phyloP scores from a whole-genome alignment of 2,888 invertebrate genomes.

The Drosophila ustulata region DNA sequence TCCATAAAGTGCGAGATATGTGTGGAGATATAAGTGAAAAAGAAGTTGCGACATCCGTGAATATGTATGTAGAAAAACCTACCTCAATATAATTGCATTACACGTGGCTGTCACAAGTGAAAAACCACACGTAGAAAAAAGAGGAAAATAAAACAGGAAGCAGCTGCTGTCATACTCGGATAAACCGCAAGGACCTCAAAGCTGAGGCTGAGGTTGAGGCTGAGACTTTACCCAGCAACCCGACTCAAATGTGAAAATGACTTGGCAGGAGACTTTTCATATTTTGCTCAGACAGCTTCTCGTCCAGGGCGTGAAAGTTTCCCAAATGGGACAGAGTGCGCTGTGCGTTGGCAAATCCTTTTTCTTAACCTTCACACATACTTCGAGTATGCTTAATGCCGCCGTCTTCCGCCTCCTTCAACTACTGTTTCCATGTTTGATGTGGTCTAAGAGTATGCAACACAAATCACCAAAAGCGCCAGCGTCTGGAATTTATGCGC shows the following conservation, averaged over 20 bases:
- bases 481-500: slow-evolving; percentile 78
- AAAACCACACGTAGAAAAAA: slow-evolving; percentile 42
- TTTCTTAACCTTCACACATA: slow-evolving; percentile 74
- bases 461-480: slow-evolving; percentile 70
- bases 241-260: slow-evolving; percentile 58
- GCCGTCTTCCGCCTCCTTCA: not conserved
- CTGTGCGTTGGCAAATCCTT: slow-evolving; percentile 68
- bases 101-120: slow-evolving; percentile 68
- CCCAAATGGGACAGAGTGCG: slow-evolving; percentile 23
- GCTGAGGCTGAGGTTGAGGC: not conserved
- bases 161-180: slow-evolving; percentile 47
- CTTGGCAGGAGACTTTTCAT: slow-evolving; percentile 74
- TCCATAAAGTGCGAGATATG: slow-evolving; percentile 48
- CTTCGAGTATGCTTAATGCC: slow-evolving; percentile 73
- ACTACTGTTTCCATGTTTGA: slow-evolving; percentile 57
- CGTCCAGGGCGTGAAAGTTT: slow-evolving; percentile 19
- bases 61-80: slow-evolving; percentile 50
- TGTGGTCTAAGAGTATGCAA: slow-evolving; percentile 65
- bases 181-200: slow-evolving; percentile 49
- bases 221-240: slow-evolving; percentile 41
- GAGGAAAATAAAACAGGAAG: slow-evolving; percentile 10
- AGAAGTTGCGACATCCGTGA: slow-evolving; percentile 52
- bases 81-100: slow-evolving; percentile 78
- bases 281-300: slow-evolving; percentile 48
- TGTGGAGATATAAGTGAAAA: slow-evolving; percentile 13